A percentile compares a stretch with the other conserved stretches of the same genome.
These are phyloP conservation scores for Microctonus brassicae DNA, from an alignment of 2,888 invertebrate species.

Conservation along the genomic window DNA sequence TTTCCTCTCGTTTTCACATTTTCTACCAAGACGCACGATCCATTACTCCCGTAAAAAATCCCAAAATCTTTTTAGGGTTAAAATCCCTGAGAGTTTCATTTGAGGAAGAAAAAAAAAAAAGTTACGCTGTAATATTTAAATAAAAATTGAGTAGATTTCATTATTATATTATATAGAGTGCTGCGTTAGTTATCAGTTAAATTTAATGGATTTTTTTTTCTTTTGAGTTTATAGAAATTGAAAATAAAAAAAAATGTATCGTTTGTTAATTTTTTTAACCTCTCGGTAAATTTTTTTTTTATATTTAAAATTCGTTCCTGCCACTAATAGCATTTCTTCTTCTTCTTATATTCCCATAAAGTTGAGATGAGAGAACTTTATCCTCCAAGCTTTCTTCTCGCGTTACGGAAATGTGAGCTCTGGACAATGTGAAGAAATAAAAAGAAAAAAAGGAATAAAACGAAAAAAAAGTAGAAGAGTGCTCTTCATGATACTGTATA, in stretches of 20 bases:
- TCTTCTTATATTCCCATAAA: neutral
- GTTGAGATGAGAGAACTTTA: slow-evolving; percentile 4
- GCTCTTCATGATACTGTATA: neutral
- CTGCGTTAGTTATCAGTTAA: too few species aligned
- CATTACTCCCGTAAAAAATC: slow-evolving; percentile 58
- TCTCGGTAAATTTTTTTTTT: neutral
- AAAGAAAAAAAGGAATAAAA: slow-evolving; percentile 3
- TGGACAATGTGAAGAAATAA: slow-evolving; percentile 22
- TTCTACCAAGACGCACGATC: slow-evolving; percentile 43
- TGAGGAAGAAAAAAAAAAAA: neutral
- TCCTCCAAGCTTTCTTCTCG: slow-evolving; percentile 13
- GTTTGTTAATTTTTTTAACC: too few species aligned
- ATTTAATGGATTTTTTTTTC: too few species aligned
- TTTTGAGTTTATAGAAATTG: neutral
- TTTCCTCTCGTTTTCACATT: neutral
- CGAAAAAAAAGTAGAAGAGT: slow-evolving; percentile 9
- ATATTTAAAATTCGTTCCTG: neutral
- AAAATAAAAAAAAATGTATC: too few species aligned
- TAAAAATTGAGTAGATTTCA: neutral
- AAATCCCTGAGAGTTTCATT: slow-evolving; percentile 41
- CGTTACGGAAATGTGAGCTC: slow-evolving; percentile 24
- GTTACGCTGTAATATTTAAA: neutral
- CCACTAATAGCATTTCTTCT: neutral
- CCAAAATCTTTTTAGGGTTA: slow-evolving; percentile 52
- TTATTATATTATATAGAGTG: too few species aligned